Evolutionary conservation across 2,113 vertebrate species (phyloP), one percentile per base, ranked within the genome.

Genomic region (Syngnathoides biaculeatus): DNA sequence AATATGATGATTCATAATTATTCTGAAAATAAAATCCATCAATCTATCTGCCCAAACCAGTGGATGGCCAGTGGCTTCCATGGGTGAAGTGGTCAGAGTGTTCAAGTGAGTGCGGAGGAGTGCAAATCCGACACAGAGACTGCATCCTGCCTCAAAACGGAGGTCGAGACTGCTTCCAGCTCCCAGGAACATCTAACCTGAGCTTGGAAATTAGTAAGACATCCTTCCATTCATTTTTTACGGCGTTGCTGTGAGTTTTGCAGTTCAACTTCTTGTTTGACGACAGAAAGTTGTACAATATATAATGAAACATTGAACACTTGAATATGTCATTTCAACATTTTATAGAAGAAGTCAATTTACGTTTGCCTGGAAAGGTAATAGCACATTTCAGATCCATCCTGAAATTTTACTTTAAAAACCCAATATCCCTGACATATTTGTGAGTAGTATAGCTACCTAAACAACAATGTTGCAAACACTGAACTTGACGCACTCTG

Each of bases 1-100:
- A 68, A 72, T 9, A 0, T n/a, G 14, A 38, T 58, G 20, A 15
- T 20, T 50, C 62, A 12, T 64, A 15, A n/a, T 9, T 8, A 22
- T 52, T 52, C n/a, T 22, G 17, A 7, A 17, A 43, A 43, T 43
- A 14, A 19, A 47, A 20, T 5, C 6, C 17, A 0, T 60, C 3
- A n/a, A n/a, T 27, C 2, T 75, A 5, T 78, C 8, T 62, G 1
- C 38, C 2, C 71, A 11, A 4, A 43, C 9, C 67, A 96, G 95
- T 94, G 74, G 93, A 96, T 0, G 93, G 93, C 0, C 72, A 75
- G 0, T 96, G 95, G 95, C 77, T 89, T 5, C 75, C 91, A 0
- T 98, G 95, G 94, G 86, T 71, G 0, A 84, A 67, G 10, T 97
- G 95, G 95, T 94, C 94, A 0, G 92, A 88, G 59, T 98, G 95